Evolutionary conservation across 1,140 invertebrate species (phyloP), one percentile per base, ranked within the genome.

Genomic region (Drosophila pseudoobscura): DNA sequence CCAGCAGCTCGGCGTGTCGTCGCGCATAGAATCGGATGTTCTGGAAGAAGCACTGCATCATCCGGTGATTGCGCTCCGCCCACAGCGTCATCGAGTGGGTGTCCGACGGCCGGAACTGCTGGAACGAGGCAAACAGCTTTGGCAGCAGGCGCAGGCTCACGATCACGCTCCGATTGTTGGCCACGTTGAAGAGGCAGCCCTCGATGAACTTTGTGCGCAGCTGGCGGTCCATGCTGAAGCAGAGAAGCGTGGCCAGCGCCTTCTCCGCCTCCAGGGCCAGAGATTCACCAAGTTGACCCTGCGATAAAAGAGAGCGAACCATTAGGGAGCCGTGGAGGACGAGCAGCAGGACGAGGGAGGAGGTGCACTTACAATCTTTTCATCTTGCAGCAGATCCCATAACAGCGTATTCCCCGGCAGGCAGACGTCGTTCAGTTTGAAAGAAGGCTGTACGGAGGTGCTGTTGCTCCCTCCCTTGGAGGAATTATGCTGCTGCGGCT

Each of bases 131-230:
- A 61, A 99, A 95, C 29, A 99, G 91, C 89, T 98, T 98, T 5
- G 97, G 97, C 49, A 99, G 91, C 29, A 99, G 92, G 31, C 97
- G 93, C 56, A 99, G 91, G 6, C 97, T 98, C 0, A 98, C 95
- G 0, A 97, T 96, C 0, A 98, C 96, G 57, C 97, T 98, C 79
- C 95, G 94, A 92, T 98, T 97, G 62, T 95, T 95, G 11, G 97
- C 95, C 45, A 99, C 92, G 92, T 98, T 98, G 74, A 97, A 95
- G 29, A 99, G 92, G 87, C 97, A 98, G 1, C 97, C 97, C 92
- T 98, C 97, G 80, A 99, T 98, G 80, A 99, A 98, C 92, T 98
- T 98, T 89, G 97, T 97, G 35, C 96, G 93, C 54, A 98, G 97
- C 49, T 95, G 93, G 70, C 96, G 95, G 83, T 98, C 96, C 39